phyloP scores from a whole-genome alignment of 2,113 vertebrate genomes.

The Calypte anna region DNA sequence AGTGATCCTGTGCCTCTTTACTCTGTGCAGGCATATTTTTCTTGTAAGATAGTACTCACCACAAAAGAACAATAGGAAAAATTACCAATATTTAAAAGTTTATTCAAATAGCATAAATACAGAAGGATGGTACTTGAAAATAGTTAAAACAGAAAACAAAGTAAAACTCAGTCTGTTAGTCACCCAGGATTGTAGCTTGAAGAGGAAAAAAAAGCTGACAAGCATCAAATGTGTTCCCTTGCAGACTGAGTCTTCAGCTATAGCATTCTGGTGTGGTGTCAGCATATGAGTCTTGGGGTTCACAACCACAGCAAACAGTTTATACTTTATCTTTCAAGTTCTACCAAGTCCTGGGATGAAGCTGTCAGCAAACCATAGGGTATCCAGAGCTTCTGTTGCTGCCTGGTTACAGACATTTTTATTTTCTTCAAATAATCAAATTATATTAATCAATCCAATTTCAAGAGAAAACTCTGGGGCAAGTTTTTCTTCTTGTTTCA shows the following conservation, averaged over 20 bases:
- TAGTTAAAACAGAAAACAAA: background rate
- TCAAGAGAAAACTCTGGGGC: background rate
- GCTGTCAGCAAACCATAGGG: background rate
- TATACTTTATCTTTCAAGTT: background rate
- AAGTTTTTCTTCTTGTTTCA: background rate
- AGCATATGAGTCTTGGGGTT: background rate
- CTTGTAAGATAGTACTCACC: background rate
- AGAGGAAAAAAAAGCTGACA: background rate
- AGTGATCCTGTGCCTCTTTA: slow-evolving; percentile 1
- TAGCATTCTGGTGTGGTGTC: background rate
- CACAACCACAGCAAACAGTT: background rate
- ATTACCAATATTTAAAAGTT: background rate
- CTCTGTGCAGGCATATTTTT: background rate
- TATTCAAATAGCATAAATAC: background rate
- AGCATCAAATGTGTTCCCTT: background rate
- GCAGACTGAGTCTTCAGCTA: background rate
- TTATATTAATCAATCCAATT: background rate
- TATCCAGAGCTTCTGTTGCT: background rate
- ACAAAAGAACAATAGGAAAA: background rate
- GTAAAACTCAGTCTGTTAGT: background rate
- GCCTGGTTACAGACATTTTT: background rate
- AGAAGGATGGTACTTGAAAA: background rate
- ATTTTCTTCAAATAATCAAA: background rate
- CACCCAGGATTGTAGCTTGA: background rate
- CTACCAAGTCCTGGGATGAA: background rate